Percentiles rank a stretch among this genome's conserved stretches.
phyloP scores from a whole-genome alignment of 1,140 invertebrate genomes.

The Orussus abietinus region DNA sequence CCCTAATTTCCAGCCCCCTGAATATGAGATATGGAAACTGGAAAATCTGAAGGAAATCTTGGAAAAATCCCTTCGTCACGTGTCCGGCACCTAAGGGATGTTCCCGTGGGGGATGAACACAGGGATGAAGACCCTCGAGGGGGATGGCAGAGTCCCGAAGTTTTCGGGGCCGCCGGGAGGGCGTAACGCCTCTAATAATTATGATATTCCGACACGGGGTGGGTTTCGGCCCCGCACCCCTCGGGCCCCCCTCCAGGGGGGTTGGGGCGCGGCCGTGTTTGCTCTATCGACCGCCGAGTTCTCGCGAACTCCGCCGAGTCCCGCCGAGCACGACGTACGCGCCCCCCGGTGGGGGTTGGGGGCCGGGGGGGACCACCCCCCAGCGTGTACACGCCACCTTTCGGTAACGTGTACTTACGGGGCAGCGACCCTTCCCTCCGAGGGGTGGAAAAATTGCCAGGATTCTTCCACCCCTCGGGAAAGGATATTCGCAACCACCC shows the following conservation, averaged over 20 bases:
- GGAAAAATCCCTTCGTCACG: no score
- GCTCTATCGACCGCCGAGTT: slow-evolving; percentile 55
- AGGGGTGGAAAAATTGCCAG: no score
- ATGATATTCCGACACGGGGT: slow-evolving; percentile 36
- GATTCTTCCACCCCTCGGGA: no score
- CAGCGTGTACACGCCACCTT: no score
- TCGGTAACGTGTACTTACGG: slow-evolving; percentile 22
- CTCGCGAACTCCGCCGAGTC: slow-evolving; percentile 44
- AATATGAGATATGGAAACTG: no score
- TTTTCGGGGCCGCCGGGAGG: slow-evolving; percentile 16
- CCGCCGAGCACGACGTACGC: slow-evolving; percentile 28
- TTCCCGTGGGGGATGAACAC: no score
- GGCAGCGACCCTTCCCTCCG: slow-evolving; percentile 1
- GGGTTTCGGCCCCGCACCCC: slow-evolving; percentile 21
- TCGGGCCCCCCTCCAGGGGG: slow-evolving; percentile 32
- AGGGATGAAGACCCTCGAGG: background rate
- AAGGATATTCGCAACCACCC: no score
- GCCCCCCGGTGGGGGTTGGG: background rate
- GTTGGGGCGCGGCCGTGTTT: slow-evolving; percentile 55
- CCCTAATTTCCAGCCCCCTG: no score
- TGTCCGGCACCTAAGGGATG: no score
- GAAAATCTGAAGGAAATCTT: no score
- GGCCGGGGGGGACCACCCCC: no score
- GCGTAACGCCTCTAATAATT: slow-evolving; percentile 41
- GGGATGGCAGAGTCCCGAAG: background rate